Evolutionary conservation across 2,113 vertebrate species (phyloP), one percentile per base, ranked within the genome.

Genomic region (Zeus faber): DNA sequence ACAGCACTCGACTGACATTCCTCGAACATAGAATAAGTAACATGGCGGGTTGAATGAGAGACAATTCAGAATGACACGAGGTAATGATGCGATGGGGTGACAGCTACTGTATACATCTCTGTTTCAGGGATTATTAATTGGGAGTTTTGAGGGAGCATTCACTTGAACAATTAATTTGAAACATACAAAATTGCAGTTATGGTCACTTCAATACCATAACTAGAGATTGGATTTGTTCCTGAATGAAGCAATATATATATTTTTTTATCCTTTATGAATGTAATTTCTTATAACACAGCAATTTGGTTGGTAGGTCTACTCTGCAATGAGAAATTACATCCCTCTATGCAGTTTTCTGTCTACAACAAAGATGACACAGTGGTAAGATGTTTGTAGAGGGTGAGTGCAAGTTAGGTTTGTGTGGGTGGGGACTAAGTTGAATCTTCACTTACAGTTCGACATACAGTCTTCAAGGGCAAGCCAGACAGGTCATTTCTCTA

Each of bases 71-170:
- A 65, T 74, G 69, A 64, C 6, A 72, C 65, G 72, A 47, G 62
- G 55, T 35, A 72, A 74, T 71, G 63, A 57, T 49, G n/a, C 29
- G 29, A 67, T 81, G 76, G 63, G 49, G 65, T 83, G 83, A 76
- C 5, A 66, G 84, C 83, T 87, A 87, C 87, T 89, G 87, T 86
- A 87, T 83, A 71, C 76, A 86, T 85, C 81, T 87, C 85, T 86
- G 83, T 81, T 82, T 82, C 62, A 70, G 64, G 41, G 67, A 22
- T 67, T 72, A 17, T 51, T 50, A 23, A 16, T 29, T 29, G 4
- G 4, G 27, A 9, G 27, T 29, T 29, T 35, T 37, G n/a, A n/a
- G n/a, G n/a, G n/a, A n/a, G n/a, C n/a, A n/a, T n/a, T n/a, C n/a
- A n/a, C n/a, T n/a, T n/a, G n/a, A n/a, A n/a, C n/a, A n/a, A n/a